Percentiles rank a stretch among this genome's conserved stretches.
Evolutionary conservation across 2,797 vertebrate species (phyloP).

Genomic region (Echiichthys vipera): DNA sequence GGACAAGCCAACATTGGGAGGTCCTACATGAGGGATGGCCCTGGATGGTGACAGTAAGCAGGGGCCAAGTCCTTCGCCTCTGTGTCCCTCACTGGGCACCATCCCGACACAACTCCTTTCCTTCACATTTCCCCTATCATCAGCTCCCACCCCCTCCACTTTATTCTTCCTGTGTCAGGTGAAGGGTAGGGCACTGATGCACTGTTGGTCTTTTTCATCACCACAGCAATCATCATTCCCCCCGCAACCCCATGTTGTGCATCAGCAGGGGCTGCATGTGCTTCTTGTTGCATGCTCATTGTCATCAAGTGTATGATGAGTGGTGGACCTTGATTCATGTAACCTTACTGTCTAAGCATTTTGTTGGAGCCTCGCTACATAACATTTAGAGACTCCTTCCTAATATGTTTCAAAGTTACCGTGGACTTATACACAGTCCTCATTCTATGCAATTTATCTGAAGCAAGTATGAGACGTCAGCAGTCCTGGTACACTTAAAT

Average conservation of each 20-base stretch:
- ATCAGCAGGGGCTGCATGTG: background rate
- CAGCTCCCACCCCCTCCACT: background rate
- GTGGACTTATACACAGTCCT: background rate
- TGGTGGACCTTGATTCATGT: slow-evolving; percentile 23
- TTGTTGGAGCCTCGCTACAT: too few species aligned
- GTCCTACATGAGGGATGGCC: slow-evolving; percentile 71
- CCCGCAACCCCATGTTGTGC: background rate
- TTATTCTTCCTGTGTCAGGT: slow-evolving; percentile 13
- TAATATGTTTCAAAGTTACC: background rate
- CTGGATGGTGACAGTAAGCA: slow-evolving; percentile 38
- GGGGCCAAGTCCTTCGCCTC: slow-evolving; percentile 63
- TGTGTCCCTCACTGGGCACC: slow-evolving; percentile 71
- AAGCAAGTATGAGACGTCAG: background rate
- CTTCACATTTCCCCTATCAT: slow-evolving; percentile 2
- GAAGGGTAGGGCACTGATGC: slow-evolving; percentile 23
- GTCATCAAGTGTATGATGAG: slow-evolving; percentile 37
- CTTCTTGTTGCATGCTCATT: slow-evolving; percentile 48
- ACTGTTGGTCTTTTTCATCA: slow-evolving; percentile 5
- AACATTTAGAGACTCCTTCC: background rate
- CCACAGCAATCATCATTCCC: background rate
- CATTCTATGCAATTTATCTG: background rate
- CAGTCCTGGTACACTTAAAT: background rate
- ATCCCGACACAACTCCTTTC: slow-evolving; percentile 9
- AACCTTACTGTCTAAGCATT: background rate
- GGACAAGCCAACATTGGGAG: slow-evolving; percentile 43